Conservation (phyloP, 2,888 invertebrate species). For the Idaea aversata region DNA sequence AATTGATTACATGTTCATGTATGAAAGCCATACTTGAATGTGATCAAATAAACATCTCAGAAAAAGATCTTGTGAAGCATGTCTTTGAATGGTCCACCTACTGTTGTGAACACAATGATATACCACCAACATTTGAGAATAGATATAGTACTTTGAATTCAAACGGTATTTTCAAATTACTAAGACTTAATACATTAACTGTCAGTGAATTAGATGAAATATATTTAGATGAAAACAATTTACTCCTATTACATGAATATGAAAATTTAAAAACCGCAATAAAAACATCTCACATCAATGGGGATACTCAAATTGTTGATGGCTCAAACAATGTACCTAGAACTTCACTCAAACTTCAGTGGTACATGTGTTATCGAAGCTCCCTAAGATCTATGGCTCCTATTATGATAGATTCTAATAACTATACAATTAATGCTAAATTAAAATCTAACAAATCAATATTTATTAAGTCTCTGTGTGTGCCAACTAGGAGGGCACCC, state of each 20-base stretch:
- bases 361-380: slow-evolving; percentile 65
- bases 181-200: slow-evolving; percentile 66
- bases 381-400: slow-evolving; percentile 65
- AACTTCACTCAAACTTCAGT: slow-evolving; percentile 55
- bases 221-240: slow-evolving; percentile 48
- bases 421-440: slow-evolving; percentile 54
- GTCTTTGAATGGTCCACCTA: slow-evolving; percentile 78
- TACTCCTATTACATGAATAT: slow-evolving; percentile 56
- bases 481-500: slow-evolving; percentile 70
- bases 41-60: slow-evolving; percentile 72
- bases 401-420: slow-evolving; percentile 57
- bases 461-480: slow-evolving; percentile 66
- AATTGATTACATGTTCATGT: slow-evolving; percentile 71
- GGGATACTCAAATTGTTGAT: slow-evolving; percentile 30
- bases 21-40: slow-evolving; percentile 73
- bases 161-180: slow-evolving; percentile 62
- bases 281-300: slow-evolving; percentile 29
- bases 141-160: slow-evolving; percentile 64
- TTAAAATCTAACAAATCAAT: slow-evolving; percentile 68
- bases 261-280: slow-evolving; percentile 41
- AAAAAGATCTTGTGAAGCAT: slow-evolving; percentile 75
- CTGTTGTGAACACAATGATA: slow-evolving; percentile 70
- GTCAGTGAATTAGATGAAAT: slow-evolving; percentile 64
- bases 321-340: slow-evolving; percentile 39
- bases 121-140: slow-evolving; percentile 61